Evolutionary conservation across 2,888 invertebrate species (phyloP).

Genomic region (Epinotia demarniana): DNA sequence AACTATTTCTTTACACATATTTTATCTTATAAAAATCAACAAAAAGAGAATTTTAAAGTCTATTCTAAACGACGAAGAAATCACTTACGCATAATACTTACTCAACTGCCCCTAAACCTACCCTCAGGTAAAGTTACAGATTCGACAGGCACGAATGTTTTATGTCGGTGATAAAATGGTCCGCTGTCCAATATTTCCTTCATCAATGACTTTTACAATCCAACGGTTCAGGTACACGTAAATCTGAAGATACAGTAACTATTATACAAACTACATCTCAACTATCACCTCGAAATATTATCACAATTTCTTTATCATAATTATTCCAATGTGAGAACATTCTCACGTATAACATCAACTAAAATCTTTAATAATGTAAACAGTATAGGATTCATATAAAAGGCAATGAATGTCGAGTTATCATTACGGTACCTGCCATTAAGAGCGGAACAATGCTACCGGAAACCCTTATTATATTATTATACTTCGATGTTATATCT

Average conservation of each 20-base stretch:
- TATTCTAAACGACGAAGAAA: no score
- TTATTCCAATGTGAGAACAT: background rate
- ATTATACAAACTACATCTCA: background rate
- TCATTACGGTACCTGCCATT: background rate
- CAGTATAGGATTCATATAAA: background rate
- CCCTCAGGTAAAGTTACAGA: no score
- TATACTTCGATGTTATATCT: conserved; percentile 7
- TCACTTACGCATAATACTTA: no score
- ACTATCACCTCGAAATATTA: background rate
- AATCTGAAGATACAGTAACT: background rate
- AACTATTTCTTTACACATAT: no score
- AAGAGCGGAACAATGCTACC: background rate
- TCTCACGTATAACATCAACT: conserved; percentile 7
- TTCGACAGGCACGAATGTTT: background rate
- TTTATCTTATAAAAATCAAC: no score
- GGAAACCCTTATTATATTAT: background rate
- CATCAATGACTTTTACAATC: background rate
- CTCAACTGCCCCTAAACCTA: no score
- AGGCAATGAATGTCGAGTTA: no score
- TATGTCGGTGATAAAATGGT: background rate
- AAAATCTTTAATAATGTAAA: background rate
- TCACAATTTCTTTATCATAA: background rate
- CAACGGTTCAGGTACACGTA: background rate
- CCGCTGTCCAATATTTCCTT: background rate
- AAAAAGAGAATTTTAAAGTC: no score